Base-by-base conservation (phyloP, 23 tunicate genomes). In the Botrylloides violaceus region DNA sequence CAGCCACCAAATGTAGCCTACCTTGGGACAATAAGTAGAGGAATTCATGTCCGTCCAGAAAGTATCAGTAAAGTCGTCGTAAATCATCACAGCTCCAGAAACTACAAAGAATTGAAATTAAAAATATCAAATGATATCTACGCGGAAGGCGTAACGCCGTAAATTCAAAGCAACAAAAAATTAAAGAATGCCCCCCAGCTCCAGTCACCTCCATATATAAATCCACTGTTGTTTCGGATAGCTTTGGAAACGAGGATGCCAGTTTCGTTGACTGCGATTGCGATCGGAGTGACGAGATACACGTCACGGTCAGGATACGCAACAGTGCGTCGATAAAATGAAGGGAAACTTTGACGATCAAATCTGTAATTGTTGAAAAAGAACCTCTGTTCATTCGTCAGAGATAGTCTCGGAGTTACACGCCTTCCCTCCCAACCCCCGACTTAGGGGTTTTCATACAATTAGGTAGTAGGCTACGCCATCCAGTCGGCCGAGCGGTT, bases 321-420 rank as follows among this genome's bases (percentile, higher is more conserved):
- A 0, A 60, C 92, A 3, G 92, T 53, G 32, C 92, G 92, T 4
- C 80, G 75, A 62, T 84, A 84, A 53, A 84, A 80, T 24, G 53
- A 57, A 3, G 92, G 92, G 60, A 70, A 84, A 9, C 47, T 77
- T 28, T 48, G 34, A 1, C 76, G 78, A 49, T 31, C 81, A 71
- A 77, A 83, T 53, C 90, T 83, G 32, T 29, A 58, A 61, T 9
- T 9, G 53, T 43, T n/a, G n/a, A n/a, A n/a, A n/a, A n/a, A n/a
- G n/a, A n/a, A n/a, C n/a, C n/a, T n/a, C n/a, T n/a, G n/a, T n/a
- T n/a, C n/a, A n/a, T n/a, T n/a, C n/a, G n/a, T n/a, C n/a, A n/a
- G n/a, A n/a, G n/a, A n/a, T n/a, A n/a, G n/a, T n/a, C n/a, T n/a
- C n/a, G n/a, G n/a, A n/a, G n/a, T n/a, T n/a, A n/a, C n/a, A n/a